These are phyloP conservation scores for Gymnobelideus leadbeateri DNA, from an alignment of 2,113 vertebrate genomes.

Conservation along the genomic window DNA sequence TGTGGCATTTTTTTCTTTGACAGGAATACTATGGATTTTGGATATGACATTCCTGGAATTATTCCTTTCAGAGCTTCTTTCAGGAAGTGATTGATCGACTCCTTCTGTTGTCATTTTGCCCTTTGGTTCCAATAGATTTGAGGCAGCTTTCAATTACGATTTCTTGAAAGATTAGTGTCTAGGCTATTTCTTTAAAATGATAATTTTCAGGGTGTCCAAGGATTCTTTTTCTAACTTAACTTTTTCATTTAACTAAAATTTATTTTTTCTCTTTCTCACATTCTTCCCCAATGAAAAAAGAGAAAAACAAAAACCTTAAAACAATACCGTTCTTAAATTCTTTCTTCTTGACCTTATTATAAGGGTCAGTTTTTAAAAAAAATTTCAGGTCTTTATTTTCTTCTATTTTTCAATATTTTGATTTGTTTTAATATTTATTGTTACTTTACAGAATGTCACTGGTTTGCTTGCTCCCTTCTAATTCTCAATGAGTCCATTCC, in stretches of 20 bases:
- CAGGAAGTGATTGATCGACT: not conserved
- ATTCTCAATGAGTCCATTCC: not conserved
- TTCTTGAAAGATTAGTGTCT: not conserved
- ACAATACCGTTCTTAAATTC: not conserved
- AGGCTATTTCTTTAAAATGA: not conserved
- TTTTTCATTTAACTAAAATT: not conserved
- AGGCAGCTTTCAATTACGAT: not conserved
- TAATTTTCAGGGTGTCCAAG: not conserved
- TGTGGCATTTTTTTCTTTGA: not conserved
- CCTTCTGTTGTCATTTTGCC: not conserved
- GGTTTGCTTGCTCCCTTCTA: not conserved
- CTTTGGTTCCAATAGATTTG: not conserved
- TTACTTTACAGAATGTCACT: not conserved
- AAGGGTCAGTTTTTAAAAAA: not conserved
- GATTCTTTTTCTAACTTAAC: not conserved
- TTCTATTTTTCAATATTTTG: not conserved
- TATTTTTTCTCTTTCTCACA: not conserved
- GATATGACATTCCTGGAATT: not conserved
- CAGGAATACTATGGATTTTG: not conserved
- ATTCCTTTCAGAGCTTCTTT: not conserved
- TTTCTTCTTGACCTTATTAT: not conserved
- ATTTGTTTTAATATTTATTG: not conserved
- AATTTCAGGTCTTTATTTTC: not conserved
- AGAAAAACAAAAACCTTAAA: not conserved
- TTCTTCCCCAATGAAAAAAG: not conserved